Evolutionary conservation across 2,113 vertebrate species (phyloP).

Genomic region (Genyomyrus donnyi): DNA sequence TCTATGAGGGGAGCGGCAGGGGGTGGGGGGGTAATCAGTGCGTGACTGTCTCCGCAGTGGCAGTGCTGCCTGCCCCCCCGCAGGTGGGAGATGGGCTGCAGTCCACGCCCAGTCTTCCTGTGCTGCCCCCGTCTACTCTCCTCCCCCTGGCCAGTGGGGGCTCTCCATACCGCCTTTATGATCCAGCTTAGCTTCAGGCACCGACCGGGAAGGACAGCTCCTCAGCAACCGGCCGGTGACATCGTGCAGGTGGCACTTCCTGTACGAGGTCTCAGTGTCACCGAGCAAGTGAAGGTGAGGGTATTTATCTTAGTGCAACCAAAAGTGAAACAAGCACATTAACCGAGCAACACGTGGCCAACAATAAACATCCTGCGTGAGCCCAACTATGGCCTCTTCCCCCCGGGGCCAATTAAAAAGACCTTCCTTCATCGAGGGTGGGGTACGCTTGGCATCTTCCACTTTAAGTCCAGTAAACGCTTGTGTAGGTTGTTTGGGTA

Average conservation of each 20-base stretch:
- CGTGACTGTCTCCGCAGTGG: constrained; percentile 52
- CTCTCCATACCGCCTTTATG: too few species aligned
- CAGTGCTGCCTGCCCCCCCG: not conserved
- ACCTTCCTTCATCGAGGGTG: not conserved
- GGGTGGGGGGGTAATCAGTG: constrained; percentile 67
- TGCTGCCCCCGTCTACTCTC: not conserved
- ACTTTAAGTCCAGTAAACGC: not conserved
- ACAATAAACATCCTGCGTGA: not conserved
- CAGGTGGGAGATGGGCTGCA: not conserved
- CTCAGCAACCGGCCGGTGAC: not conserved
- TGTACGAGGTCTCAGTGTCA: not conserved
- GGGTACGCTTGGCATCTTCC: not conserved
- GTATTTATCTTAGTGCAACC: not conserved
- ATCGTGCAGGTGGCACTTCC: not conserved
- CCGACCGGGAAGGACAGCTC: not conserved
- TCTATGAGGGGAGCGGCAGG: constrained; percentile 73
- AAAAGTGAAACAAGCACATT: not conserved
- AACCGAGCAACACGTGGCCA: not conserved
- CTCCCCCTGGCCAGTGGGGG: not conserved
- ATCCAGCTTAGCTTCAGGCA: not conserved
- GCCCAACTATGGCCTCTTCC: not conserved
- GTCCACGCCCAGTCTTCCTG: not conserved
- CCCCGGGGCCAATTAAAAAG: not conserved
- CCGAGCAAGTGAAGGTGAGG: not conserved
- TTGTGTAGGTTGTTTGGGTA: not conserved